These are phyloP conservation scores for Boleophthalmus pectinirostris DNA, from an alignment of 2,113 vertebrate species.

Conservation along the genomic window DNA sequence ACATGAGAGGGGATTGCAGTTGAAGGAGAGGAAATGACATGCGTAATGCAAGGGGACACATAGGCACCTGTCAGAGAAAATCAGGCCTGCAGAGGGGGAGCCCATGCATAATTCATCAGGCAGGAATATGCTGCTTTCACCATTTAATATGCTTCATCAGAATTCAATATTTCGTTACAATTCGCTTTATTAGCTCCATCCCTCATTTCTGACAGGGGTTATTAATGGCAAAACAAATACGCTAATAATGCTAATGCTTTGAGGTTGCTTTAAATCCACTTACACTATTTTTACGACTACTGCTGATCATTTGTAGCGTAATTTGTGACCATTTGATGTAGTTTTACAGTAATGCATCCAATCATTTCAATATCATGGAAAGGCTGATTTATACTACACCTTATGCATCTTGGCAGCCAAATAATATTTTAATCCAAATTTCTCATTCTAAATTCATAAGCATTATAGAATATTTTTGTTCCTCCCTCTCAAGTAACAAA, in stretches of 20 bases:
- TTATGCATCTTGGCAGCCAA: too few species aligned
- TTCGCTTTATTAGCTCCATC: neutral
- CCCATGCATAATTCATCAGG: slow-evolving; percentile 65
- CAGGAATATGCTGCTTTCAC: slow-evolving; percentile 61
- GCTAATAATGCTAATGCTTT: neutral
- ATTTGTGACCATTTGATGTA: neutral
- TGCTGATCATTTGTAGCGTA: neutral
- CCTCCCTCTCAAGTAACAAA: too few species aligned
- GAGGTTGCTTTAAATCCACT: neutral
- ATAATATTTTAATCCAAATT: too few species aligned
- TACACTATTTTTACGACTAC: neutral
- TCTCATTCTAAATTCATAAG: too few species aligned
- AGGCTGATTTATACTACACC: too few species aligned
- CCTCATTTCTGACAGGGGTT: slow-evolving; percentile 15
- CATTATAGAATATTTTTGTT: too few species aligned
- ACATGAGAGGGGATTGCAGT: slow-evolving; percentile 65
- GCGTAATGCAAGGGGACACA: slow-evolving; percentile 72
- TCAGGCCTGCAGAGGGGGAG: slow-evolving; percentile 46
- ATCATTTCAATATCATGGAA: too few species aligned
- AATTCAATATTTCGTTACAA: slow-evolving; percentile 36
- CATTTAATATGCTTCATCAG: slow-evolving; percentile 55
- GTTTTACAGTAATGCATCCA: neutral
- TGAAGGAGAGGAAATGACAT: slow-evolving; percentile 74
- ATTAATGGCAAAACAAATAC: neutral
- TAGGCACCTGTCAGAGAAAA: slow-evolving; percentile 71